A percentile compares a stretch with the other conserved stretches of the same genome.
Evolutionary conservation across 2,797 vertebrate species (phyloP).

Genomic region (Cossypha dichroa): DNA sequence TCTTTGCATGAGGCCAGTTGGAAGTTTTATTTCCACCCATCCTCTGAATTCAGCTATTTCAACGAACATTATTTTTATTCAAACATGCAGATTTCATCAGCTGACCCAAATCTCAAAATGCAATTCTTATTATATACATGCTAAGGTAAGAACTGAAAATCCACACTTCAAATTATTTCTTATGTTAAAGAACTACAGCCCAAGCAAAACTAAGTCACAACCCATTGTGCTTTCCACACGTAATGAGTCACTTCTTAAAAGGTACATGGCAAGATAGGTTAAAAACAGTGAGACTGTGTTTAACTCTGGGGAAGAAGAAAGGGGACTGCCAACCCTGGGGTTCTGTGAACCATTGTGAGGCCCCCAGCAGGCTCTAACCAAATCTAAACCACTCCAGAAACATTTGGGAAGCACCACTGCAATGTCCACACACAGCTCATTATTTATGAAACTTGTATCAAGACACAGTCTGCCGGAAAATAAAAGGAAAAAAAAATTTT

Average conservation of each 20-base stretch:
- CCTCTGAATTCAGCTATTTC: not conserved
- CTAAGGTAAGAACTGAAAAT: not conserved
- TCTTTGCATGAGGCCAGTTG: not conserved
- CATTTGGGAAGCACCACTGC: not conserved
- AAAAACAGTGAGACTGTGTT: not conserved
- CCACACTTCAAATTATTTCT: not conserved
- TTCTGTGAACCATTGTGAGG: not conserved
- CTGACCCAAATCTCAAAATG: not conserved
- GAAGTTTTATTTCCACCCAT: not conserved
- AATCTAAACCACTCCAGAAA: not conserved
- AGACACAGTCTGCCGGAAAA: not conserved
- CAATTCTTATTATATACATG: not conserved
- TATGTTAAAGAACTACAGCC: not conserved
- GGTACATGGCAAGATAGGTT: not conserved
- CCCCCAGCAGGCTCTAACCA: not conserved
- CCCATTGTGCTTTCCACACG: not conserved
- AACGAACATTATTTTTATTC: not conserved
- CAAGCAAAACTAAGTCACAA: not conserved
- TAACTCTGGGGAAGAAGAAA: not conserved
- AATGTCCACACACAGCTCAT: not conserved
- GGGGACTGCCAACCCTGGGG: fast-evolving
- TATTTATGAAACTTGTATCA: not conserved
- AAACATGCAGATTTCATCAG: not conserved
- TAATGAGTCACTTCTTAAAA: not conserved
- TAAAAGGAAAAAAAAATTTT: not conserved